Evolutionary conservation across 2,113 vertebrate genomes (phyloP).

Genomic region (Micronycteris hirsuta): DNA sequence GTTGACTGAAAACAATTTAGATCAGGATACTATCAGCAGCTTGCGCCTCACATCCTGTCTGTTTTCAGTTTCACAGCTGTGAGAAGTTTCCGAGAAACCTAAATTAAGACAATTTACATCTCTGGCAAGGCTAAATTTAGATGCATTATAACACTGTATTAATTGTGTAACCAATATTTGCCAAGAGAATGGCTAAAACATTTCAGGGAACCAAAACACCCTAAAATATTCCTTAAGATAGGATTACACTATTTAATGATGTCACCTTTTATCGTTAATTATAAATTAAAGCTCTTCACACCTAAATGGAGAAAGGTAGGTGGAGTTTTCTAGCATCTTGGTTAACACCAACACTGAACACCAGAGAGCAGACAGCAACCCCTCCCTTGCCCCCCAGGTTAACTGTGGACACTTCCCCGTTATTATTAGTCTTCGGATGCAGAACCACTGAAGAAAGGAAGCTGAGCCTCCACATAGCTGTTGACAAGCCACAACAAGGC

Average conservation of each 20-base stretch:
- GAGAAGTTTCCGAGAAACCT: background rate
- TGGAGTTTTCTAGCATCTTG: background rate
- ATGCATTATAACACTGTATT: background rate
- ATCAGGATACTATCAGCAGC: background rate
- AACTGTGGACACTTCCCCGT: background rate
- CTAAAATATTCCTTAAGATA: background rate
- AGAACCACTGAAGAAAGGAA: background rate
- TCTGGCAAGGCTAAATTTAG: constrained; percentile 11
- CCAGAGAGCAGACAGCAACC: background rate
- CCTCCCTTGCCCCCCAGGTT: background rate
- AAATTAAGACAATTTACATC: background rate
- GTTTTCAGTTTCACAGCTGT: background rate
- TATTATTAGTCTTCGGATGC: background rate
- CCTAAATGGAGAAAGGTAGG: background rate
- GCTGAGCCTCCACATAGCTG: background rate
- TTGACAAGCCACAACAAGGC: background rate
- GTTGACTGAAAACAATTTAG: background rate
- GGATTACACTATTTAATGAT: background rate
- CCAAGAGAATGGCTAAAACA: background rate
- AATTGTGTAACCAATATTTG: background rate
- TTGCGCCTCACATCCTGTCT: background rate
- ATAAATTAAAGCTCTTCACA: constrained; percentile 19
- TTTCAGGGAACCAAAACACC: constrained; percentile 24
- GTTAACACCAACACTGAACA: background rate
- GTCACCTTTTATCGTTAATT: background rate